Conservation (phyloP, 2,888 invertebrate genomes). For the Sphinx pinastri region DNA sequence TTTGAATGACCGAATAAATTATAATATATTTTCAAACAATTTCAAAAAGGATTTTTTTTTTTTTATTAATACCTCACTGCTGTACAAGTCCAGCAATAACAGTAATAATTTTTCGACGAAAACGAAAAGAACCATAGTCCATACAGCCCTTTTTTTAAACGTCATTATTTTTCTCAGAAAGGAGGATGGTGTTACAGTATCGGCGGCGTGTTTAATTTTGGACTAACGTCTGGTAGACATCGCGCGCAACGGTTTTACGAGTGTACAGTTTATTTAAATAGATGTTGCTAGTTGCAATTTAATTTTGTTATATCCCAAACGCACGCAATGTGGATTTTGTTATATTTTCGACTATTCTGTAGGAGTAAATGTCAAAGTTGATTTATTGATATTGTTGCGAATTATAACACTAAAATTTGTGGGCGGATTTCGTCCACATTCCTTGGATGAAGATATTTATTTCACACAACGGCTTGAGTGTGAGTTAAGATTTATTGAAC, state of each 20-base stretch:
- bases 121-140: background rate
- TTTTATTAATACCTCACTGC: no score
- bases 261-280: slow-evolving; percentile 46
- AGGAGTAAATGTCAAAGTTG: slow-evolving; percentile 3
- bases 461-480: background rate
- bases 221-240: slow-evolving; percentile 43
- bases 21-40: no score
- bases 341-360: slow-evolving; percentile 6
- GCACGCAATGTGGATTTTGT: slow-evolving; percentile 27
- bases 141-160: background rate
- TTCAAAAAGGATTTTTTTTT: no score
- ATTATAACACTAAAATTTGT: background rate
- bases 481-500: no score
- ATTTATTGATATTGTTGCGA: slow-evolving; percentile 1
- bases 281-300: slow-evolving; percentile 41
- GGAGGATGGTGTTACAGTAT: slow-evolving; percentile 38
- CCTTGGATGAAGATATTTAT: background rate
- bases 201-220: slow-evolving; percentile 57
- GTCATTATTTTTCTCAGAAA: slow-evolving; percentile 22
- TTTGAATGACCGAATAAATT: no score
- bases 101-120: background rate
- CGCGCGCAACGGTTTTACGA: slow-evolving; percentile 38
- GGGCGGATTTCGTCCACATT: background rate
- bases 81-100: no score
- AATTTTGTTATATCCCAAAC: slow-evolving; percentile 27